Conservation (phyloP, 2,888 invertebrate genomes). For the Agonum fuliginosum region DNA sequence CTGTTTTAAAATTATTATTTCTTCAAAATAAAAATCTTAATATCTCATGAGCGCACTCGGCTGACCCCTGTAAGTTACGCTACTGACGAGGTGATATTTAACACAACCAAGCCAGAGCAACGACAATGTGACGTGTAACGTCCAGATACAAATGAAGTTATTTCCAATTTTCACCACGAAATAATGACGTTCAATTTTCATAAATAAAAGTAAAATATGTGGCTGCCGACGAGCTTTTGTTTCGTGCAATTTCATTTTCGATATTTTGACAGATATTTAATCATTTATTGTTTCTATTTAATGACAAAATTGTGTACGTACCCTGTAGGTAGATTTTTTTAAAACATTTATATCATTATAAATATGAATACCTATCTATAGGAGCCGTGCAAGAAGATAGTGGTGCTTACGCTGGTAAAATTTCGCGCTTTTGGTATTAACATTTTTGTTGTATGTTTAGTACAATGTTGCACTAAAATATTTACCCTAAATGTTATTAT, state of each 20-base stretch:
- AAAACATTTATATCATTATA: too few species aligned
- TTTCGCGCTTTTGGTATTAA: too few species aligned
- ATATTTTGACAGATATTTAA: conserved; percentile 51
- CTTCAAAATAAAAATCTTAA: too few species aligned
- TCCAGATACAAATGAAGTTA: conserved; percentile 53
- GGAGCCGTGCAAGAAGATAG: too few species aligned
- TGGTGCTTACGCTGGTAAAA: too few species aligned
- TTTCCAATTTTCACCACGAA: conserved; percentile 48
- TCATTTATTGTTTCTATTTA: conserved; percentile 49
- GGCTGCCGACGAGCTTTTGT: conserved; percentile 23
- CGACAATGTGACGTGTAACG: conserved; percentile 16
- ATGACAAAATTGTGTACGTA: neutral
- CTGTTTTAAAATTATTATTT: too few species aligned
- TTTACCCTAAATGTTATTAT: too few species aligned
- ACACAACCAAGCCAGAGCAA: conserved; percentile 22
- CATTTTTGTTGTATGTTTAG: too few species aligned
- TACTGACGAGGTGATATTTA: conserved; percentile 20
- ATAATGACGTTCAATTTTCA: conserved; percentile 54
- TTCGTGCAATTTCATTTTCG: conserved; percentile 27
- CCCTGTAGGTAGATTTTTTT: neutral
- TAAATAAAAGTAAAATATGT: conserved; percentile 43
- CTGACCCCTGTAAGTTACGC: too few species aligned
- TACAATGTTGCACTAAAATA: too few species aligned
- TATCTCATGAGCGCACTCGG: too few species aligned
- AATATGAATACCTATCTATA: too few species aligned